These are phyloP conservation scores for Mugil cephalus DNA, from an alignment of 2,113 vertebrate genomes.

Conservation along the genomic window DNA sequence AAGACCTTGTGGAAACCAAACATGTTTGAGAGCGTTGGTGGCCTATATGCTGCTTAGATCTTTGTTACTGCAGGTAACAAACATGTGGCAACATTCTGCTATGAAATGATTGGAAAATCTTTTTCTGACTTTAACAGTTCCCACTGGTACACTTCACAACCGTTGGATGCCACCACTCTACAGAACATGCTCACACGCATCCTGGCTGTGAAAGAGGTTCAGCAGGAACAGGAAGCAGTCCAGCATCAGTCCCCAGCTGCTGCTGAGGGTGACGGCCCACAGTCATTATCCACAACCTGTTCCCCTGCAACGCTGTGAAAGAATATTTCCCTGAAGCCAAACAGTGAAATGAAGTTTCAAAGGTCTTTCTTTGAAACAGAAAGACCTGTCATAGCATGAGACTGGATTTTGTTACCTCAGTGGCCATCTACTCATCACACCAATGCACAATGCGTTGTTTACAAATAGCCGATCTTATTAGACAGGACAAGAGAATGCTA, in stretches of 20 bases:
- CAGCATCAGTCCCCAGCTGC: not conserved
- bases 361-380: too few relatives aligned
- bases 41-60: too few relatives aligned
- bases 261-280: not conserved
- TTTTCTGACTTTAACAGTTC: slow-evolving; percentile 89
- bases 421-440: not conserved
- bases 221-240: slow-evolving; percentile 86
- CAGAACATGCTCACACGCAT: slow-evolving; percentile 97
- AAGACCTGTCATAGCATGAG: not conserved
- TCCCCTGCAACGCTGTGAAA: not conserved
- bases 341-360: slow-evolving; percentile 8
- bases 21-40: too few relatives aligned
- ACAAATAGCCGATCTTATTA: slow-evolving; percentile 12
- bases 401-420: slow-evolving; percentile 23
- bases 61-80: too few relatives aligned
- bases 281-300: slow-evolving; percentile 18
- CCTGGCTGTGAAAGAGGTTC: slow-evolving; percentile 93
- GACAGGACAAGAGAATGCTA: slow-evolving; percentile 9
- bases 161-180: slow-evolving; percentile 89
- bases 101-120: too few relatives aligned
- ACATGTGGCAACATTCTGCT: too few relatives aligned
- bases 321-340: not conserved
- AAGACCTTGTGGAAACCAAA: too few relatives aligned
- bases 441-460: slow-evolving; percentile 30
- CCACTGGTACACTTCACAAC: slow-evolving; percentile 92